Conservation (phyloP, 2,113 vertebrate genomes). For the Siniperca chuatsi region DNA sequence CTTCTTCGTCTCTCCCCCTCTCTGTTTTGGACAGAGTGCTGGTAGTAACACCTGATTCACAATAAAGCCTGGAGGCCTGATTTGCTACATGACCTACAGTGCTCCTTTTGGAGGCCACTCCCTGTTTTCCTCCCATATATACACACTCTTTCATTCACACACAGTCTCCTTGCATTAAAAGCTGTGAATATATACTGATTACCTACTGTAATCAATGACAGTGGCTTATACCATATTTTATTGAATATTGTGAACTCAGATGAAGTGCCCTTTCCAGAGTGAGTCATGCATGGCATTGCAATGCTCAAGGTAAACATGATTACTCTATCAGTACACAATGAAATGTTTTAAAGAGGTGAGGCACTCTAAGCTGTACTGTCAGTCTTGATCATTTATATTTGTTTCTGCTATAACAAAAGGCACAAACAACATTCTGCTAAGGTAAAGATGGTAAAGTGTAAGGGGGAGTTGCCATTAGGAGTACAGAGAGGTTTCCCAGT, state of each 20-base stretch:
- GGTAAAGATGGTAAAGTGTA: background rate
- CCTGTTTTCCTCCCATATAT: conserved; percentile 2
- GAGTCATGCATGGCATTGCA: conserved; percentile 56
- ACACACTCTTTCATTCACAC: background rate
- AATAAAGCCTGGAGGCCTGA: conserved; percentile 64
- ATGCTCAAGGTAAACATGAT: conserved; percentile 40
- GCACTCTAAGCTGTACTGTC: background rate
- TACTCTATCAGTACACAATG: conserved; percentile 33
- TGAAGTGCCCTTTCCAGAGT: conserved; percentile 65
- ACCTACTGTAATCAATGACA: conserved; percentile 48
- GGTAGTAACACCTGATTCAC: conserved; percentile 75
- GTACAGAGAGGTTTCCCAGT: background rate
- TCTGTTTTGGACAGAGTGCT: conserved; percentile 70
- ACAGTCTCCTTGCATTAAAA: conserved; percentile 34
- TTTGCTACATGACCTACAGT: conserved; percentile 72
- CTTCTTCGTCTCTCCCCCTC: conserved; percentile 61
- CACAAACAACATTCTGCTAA: background rate
- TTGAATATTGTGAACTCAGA: conserved; percentile 56
- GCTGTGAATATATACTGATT: conserved; percentile 62
- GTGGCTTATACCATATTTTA: conserved; percentile 45
- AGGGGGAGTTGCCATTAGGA: background rate
- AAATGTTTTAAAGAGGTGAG: conserved; percentile 12
- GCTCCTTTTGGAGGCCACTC: conserved; percentile 50
- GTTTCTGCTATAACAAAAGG: conserved; percentile 8
- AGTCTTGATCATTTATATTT: background rate